Percentiles rank a stretch among this genome's conserved stretches.
phyloP scores from a whole-genome alignment of 2,113 vertebrate species.

The Proterorhinus semilunaris region DNA sequence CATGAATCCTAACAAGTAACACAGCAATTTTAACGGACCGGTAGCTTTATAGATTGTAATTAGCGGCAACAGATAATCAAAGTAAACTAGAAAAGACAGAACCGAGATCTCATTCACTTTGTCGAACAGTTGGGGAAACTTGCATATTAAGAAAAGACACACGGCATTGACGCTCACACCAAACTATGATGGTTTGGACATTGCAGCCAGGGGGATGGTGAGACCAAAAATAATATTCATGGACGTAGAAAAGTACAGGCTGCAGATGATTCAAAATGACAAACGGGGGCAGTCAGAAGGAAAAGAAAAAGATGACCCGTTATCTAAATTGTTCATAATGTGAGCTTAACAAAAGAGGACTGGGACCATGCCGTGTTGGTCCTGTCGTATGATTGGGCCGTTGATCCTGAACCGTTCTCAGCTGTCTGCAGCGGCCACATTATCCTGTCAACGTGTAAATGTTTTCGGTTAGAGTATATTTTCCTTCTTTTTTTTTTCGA shows the following conservation, averaged over 20 bases:
- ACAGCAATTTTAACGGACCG: neutral
- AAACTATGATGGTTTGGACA: neutral
- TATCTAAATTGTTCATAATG: neutral
- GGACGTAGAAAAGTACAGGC: neutral
- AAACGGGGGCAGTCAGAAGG: neutral
- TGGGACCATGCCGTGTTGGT: neutral
- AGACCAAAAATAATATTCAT: neutral
- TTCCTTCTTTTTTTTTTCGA: neutral
- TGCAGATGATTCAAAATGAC: neutral
- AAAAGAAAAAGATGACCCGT: neutral
- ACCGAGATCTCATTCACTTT: neutral
- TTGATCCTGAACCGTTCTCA: neutral
- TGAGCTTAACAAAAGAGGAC: neutral
- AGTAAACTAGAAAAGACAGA: neutral
- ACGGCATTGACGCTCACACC: too few species aligned
- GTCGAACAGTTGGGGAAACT: too few species aligned
- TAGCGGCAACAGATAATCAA: neutral
- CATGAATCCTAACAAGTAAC: neutral
- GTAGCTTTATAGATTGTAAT: neutral
- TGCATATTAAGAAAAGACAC: too few species aligned
- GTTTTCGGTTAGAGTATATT: neutral
- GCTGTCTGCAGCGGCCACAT: constrained; percentile 2
- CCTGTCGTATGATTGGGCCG: neutral
- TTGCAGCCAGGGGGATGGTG: neutral
- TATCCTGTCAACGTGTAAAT: neutral